Evolutionary conservation across 2,113 vertebrate genomes (phyloP).

Genomic region (Oreochromis tanganicae): DNA sequence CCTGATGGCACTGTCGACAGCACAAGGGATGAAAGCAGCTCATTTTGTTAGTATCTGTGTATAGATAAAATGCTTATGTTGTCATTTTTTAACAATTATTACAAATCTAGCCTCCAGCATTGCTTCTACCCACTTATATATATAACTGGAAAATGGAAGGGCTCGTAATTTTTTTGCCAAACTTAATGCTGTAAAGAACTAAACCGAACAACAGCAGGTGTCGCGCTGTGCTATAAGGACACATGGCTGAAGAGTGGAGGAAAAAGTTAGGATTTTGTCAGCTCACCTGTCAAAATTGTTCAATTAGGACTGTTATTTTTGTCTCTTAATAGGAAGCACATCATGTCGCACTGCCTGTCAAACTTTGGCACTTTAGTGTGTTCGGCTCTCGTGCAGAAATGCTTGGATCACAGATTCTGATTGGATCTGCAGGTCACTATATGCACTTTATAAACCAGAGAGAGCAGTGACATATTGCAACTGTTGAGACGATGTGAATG

Average conservation of each 20-base stretch:
- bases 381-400: background rate
- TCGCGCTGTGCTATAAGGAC: background rate
- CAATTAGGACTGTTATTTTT: conserved; percentile 12
- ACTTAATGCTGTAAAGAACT: background rate
- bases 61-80: background rate
- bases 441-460: background rate
- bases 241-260: background rate
- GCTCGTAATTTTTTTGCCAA: background rate
- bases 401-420: background rate
- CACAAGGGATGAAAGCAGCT: conserved; percentile 77
- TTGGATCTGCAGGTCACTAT: background rate
- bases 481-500: background rate
- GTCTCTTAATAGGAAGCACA: background rate
- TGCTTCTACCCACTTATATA: background rate
- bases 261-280: background rate
- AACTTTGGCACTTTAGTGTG: background rate
- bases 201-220: background rate
- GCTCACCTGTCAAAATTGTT: conserved; percentile 12
- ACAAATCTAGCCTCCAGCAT: background rate
- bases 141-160: background rate
- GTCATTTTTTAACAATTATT: background rate
- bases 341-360: background rate
- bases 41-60: conserved; percentile 73
- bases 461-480: background rate
- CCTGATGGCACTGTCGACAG: conserved; percentile 83